A percentile compares a stretch with the other conserved stretches of the same genome.
Evolutionary conservation across 1,140 invertebrate species (phyloP).

Genomic region (Drosophila kurseongensis): DNA sequence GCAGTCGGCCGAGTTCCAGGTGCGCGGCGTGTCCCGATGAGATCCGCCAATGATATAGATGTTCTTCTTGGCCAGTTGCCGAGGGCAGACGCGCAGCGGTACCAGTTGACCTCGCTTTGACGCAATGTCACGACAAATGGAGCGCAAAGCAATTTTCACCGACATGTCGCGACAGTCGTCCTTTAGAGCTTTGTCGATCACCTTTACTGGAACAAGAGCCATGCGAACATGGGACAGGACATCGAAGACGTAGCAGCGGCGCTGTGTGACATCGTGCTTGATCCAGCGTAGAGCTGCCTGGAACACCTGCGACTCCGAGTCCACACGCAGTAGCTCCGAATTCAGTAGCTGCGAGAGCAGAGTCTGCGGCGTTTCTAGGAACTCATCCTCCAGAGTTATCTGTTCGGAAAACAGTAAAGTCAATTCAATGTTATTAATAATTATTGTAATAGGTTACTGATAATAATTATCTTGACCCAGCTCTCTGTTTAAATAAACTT

Average conservation of each 20-base stretch:
- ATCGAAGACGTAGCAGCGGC: conserved; percentile 94
- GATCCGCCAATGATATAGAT: conserved; percentile 96
- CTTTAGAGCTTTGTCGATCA: conserved; percentile 92
- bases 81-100: conserved; percentile 90
- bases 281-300: conserved; percentile 96
- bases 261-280: conserved; percentile 91
- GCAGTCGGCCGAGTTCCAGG: conserved; percentile 88
- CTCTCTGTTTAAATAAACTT: no score
- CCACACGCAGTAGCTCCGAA: conserved; percentile 95
- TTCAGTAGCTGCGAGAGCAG: conserved; percentile 92
- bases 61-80: conserved; percentile 93
- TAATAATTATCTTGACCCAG: no score
- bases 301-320: conserved; percentile 96
- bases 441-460: no score
- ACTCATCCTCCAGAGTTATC: conserved; percentile 93
- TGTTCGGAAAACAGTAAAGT: conserved; percentile 4
- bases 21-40: conserved; percentile 88
- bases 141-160: conserved; percentile 91
- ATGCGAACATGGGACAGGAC: conserved; percentile 93
- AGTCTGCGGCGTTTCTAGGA: conserved; percentile 93
- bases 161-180: conserved; percentile 93
- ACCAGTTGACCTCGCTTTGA: conserved; percentile 92
- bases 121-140: conserved; percentile 92
- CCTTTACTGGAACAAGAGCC: conserved; percentile 92
- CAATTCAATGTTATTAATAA: no score